Conservation (phyloP, 2,113 vertebrate genomes). For the Aleadryas rufinucha region DNA sequence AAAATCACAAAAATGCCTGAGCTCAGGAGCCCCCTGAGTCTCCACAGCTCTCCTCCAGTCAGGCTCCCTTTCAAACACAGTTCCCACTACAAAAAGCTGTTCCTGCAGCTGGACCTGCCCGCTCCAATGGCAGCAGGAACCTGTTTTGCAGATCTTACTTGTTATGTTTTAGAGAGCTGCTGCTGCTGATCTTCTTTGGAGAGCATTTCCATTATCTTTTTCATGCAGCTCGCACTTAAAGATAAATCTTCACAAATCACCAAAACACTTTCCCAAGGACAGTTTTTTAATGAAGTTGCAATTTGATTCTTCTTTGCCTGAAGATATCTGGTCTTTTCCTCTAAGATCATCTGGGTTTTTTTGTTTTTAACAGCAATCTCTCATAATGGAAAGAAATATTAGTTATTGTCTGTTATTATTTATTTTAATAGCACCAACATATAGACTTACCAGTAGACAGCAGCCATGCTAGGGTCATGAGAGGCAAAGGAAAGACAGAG, state of each 20-base stretch:
- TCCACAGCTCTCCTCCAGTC: neutral
- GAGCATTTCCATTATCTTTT: neutral
- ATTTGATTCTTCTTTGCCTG: neutral
- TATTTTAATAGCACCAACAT: neutral
- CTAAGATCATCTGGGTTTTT: neutral
- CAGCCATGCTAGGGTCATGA: neutral
- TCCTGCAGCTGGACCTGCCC: neutral
- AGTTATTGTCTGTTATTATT: neutral
- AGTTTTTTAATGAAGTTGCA: neutral
- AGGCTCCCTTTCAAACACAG: neutral
- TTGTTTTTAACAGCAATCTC: neutral
- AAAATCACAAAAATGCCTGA: neutral
- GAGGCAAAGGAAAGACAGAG: neutral
- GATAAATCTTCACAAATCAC: neutral
- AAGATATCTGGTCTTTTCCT: rapidly evolving
- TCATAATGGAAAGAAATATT: neutral
- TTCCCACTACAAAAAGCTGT: neutral
- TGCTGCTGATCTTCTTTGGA: neutral
- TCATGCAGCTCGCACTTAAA: neutral
- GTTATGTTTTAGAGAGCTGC: neutral
- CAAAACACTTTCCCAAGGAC: neutral
- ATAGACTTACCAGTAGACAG: neutral
- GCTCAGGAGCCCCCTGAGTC: neutral
- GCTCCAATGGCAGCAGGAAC: neutral
- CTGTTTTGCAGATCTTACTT: neutral